A percentile compares a stretch with the other conserved stretches of the same genome.
These are phyloP conservation scores for Cygnus buccinator DNA, from an alignment of 2,113 vertebrate species.

Conservation along the genomic window DNA sequence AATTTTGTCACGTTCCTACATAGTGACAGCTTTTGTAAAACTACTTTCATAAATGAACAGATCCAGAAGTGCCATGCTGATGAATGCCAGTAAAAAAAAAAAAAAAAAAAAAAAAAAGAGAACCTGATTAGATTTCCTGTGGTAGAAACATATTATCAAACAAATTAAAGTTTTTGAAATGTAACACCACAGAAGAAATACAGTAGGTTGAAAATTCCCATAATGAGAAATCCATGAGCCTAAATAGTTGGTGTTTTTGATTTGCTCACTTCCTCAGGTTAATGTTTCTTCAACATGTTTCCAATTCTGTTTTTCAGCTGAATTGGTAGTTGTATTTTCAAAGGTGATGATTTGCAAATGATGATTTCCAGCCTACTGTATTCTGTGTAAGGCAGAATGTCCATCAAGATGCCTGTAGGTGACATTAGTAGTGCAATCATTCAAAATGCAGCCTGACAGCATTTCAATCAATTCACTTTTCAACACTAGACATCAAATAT, in stretches of 20 bases:
- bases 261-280: slow-evolving; percentile 57
- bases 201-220: slow-evolving; percentile 33
- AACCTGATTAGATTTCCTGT: slow-evolving; percentile 24
- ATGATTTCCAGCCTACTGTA: slow-evolving; percentile 67
- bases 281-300: slow-evolving; percentile 72
- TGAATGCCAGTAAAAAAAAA: neutral
- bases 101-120: neutral
- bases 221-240: slow-evolving; percentile 62
- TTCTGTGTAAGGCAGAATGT: slow-evolving; percentile 51
- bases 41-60: neutral
- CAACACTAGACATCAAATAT: slow-evolving; percentile 66
- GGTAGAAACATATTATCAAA: slow-evolving; percentile 27
- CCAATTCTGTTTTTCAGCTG: slow-evolving; percentile 27
- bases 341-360: slow-evolving; percentile 74
- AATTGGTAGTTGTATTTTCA: slow-evolving; percentile 42
- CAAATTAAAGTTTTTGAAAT: slow-evolving; percentile 36
- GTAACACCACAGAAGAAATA: slow-evolving; percentile 20
- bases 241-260: slow-evolving; percentile 51
- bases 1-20: neutral
- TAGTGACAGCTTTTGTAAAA: neutral
- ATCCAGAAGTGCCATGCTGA: neutral
- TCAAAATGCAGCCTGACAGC: slow-evolving; percentile 69
- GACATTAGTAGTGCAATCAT: slow-evolving; percentile 63
- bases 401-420: slow-evolving; percentile 65
- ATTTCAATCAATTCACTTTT: slow-evolving; percentile 68